Evolutionary conservation across 2,888 invertebrate genomes (phyloP).

Genomic region (Torymus auratus): DNA sequence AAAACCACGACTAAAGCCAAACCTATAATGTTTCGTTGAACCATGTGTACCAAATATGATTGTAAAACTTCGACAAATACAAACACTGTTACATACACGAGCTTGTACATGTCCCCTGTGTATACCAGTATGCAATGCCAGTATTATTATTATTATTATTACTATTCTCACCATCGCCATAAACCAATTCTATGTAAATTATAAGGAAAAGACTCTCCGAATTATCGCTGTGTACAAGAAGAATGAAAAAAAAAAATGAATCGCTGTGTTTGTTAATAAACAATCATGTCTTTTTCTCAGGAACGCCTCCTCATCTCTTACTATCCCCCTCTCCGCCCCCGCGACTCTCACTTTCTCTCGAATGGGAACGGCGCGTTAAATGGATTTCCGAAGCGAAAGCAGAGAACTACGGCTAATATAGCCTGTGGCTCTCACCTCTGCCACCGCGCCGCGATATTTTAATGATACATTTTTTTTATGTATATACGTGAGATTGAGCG

Average conservation of each 20-base stretch:
- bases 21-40: no score
- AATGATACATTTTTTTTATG: constrained; percentile 20
- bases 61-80: no score
- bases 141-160: no score
- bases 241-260: no score
- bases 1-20: no score
- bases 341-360: constrained; percentile 33
- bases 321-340: neutral
- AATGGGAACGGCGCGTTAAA: constrained; percentile 56
- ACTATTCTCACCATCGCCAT: no score
- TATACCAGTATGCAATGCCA: neutral
- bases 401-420: neutral
- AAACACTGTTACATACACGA: neutral
- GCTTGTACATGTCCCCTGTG: neutral
- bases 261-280: constrained; percentile 43
- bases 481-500: no score
- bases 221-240: constrained; percentile 20
- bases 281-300: constrained; percentile 1
- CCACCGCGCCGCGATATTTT: constrained; percentile 22
- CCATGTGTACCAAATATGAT: no score
- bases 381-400: constrained; percentile 17
- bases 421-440: constrained; percentile 12
- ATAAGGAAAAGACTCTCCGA: neutral
- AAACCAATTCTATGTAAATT: constrained; percentile 4
- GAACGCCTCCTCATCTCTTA: neutral